Conservation (phyloP, 2,797 vertebrate species). For the Uromys caudimaculatus region DNA sequence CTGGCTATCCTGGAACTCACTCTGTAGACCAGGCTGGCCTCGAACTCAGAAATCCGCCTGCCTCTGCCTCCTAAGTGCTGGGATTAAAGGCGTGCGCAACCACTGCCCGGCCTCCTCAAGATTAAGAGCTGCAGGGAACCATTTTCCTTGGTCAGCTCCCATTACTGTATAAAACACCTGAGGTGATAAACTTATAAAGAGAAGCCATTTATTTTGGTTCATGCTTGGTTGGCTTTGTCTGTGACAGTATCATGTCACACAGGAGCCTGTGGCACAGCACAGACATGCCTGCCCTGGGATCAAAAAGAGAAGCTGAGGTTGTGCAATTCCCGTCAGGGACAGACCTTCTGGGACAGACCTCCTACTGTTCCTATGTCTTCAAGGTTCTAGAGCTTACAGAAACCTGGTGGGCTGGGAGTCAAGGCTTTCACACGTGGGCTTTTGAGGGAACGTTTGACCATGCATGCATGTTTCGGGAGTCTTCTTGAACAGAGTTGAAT, state of each 20-base stretch:
- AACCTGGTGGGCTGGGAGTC: not conserved
- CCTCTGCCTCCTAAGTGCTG: too few relatives aligned
- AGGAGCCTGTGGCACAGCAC: not conserved
- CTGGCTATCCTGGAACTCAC: too few relatives aligned
- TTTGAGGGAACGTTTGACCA: not conserved
- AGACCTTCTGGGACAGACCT: not conserved
- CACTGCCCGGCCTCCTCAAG: too few relatives aligned
- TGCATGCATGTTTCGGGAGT: not conserved
- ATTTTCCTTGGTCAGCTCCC: not conserved
- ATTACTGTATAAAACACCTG: not conserved
- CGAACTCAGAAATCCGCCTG: too few relatives aligned
- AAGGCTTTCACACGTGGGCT: not conserved
- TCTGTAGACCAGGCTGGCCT: too few relatives aligned
- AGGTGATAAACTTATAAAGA: not conserved
- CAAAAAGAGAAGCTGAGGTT: not conserved
- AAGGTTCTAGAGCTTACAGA: not conserved
- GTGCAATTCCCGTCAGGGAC: too few relatives aligned
- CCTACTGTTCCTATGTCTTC: not conserved
- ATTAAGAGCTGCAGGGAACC: not conserved
- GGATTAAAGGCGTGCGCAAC: too few relatives aligned
- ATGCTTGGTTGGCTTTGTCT: not conserved
- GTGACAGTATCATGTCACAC: not conserved
- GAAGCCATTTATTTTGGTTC: not conserved
- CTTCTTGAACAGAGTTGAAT: constrained; percentile 11
- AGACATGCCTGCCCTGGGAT: not conserved